Percentiles rank a stretch among this genome's conserved stretches.
These are phyloP conservation scores for Camelus dromedarius DNA, from an alignment of 2,113 vertebrate genomes.

Conservation along the genomic window DNA sequence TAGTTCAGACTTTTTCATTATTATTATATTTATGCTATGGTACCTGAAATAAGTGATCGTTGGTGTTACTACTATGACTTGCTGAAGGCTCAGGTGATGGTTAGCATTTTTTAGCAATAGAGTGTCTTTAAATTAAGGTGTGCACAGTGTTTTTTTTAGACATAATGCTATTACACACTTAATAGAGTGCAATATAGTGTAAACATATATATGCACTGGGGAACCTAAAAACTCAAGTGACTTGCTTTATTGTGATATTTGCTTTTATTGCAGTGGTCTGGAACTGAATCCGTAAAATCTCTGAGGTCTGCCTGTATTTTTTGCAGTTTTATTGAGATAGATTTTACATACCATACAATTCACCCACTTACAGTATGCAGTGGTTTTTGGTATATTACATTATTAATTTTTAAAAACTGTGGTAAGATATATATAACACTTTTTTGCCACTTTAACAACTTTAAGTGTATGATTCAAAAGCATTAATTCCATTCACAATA, in stretches of 20 bases:
- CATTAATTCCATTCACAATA: background rate
- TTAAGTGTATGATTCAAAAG: background rate
- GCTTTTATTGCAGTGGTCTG: background rate
- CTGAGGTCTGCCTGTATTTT: background rate
- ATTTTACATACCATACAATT: background rate
- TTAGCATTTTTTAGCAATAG: background rate
- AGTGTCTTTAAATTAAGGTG: background rate
- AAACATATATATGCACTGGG: background rate
- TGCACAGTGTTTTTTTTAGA: background rate
- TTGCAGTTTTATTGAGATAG: background rate
- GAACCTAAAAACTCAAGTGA: background rate
- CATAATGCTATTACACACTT: too few relatives aligned
- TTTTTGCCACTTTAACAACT: background rate
- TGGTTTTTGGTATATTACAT: background rate
- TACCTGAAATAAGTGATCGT: background rate
- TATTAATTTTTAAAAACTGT: background rate
- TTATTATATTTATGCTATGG: background rate
- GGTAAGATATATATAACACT: background rate
- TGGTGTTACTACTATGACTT: accelerated
- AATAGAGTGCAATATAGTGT: too few relatives aligned
- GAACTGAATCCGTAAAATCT: background rate
- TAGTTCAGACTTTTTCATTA: too few relatives aligned
- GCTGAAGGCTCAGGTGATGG: background rate
- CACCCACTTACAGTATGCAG: background rate
- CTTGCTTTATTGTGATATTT: background rate